Conservation (phyloP, 1,140 invertebrate species). For the Stegodyphus mimosarum region DNA sequence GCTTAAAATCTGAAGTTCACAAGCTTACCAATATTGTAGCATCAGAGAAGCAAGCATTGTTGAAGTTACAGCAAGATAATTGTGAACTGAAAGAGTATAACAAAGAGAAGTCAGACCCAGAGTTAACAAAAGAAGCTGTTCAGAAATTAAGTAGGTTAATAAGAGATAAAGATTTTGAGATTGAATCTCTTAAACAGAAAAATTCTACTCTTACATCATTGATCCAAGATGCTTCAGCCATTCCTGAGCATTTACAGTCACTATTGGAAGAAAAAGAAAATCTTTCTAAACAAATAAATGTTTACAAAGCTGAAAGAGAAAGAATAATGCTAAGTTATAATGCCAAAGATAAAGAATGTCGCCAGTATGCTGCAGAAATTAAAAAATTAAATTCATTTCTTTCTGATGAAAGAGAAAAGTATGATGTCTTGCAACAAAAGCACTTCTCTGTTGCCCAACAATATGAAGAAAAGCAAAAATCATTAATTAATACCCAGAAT, state of each 20-base stretch:
- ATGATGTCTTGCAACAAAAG: conserved; percentile 66
- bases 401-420: conserved; percentile 65
- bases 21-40: conserved; percentile 68
- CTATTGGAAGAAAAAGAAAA: conserved; percentile 68
- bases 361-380: conserved; percentile 85
- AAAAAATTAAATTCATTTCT: conserved; percentile 75
- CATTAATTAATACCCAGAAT: conserved; percentile 71
- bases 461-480: conserved; percentile 70
- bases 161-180: conserved; percentile 70
- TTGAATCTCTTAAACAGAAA: conserved; percentile 69
- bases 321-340: conserved; percentile 81
- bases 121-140: conserved; percentile 69
- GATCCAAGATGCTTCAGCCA: conserved; percentile 64
- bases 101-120: conserved; percentile 61
- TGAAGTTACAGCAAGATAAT: conserved; percentile 68
- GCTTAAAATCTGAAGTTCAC: conserved; percentile 69
- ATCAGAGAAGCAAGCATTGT: conserved; percentile 67
- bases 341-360: conserved; percentile 84
- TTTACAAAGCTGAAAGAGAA: conserved; percentile 74
- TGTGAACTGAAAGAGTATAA: conserved; percentile 62
- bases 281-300: conserved; percentile 66
- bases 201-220: conserved; percentile 68
- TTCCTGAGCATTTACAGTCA: conserved; percentile 61
- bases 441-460: conserved; percentile 65
- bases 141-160: conserved; percentile 69